Evolutionary conservation across 1,140 invertebrate genomes (phyloP).

Genomic region (Apis florea): DNA sequence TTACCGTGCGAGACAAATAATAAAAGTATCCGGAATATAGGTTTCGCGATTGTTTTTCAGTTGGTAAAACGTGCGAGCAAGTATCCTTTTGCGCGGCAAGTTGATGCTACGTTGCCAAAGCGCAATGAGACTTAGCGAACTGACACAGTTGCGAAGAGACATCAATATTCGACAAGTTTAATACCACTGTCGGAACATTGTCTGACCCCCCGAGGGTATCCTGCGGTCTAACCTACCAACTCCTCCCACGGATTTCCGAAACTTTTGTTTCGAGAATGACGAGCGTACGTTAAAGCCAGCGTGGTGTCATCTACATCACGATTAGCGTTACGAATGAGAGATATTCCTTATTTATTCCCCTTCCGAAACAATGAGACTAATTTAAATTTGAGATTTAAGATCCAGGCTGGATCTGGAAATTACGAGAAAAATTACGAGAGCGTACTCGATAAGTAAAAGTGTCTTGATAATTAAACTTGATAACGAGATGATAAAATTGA

Average conservation of each 20-base stretch:
- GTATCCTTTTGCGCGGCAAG: not conserved
- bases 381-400: too few relatives aligned
- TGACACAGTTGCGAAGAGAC: constrained; percentile 50
- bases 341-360: too few relatives aligned
- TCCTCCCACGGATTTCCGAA: constrained; percentile 63
- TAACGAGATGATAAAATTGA: constrained; percentile 13
- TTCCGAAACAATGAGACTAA: too few relatives aligned
- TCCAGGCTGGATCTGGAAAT: too few relatives aligned
- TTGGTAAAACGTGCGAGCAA: not conserved
- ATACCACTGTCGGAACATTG: constrained; percentile 68
- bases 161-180: constrained; percentile 67
- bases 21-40: too few relatives aligned
- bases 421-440: not conserved
- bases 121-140: constrained; percentile 23
- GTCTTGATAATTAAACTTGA: constrained; percentile 5
- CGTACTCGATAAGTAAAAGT: constrained; percentile 1
- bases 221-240: constrained; percentile 61
- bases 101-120: constrained; percentile 8
- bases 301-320: constrained; percentile 16
- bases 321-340: constrained; percentile 1
- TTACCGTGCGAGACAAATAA: too few relatives aligned
- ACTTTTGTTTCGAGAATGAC: constrained; percentile 49
- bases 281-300: constrained; percentile 16
- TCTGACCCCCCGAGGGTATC: constrained; percentile 38
- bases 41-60: not conserved